phyloP scores from a whole-genome alignment of 2,888 invertebrate species.

The Spialia ferax region DNA sequence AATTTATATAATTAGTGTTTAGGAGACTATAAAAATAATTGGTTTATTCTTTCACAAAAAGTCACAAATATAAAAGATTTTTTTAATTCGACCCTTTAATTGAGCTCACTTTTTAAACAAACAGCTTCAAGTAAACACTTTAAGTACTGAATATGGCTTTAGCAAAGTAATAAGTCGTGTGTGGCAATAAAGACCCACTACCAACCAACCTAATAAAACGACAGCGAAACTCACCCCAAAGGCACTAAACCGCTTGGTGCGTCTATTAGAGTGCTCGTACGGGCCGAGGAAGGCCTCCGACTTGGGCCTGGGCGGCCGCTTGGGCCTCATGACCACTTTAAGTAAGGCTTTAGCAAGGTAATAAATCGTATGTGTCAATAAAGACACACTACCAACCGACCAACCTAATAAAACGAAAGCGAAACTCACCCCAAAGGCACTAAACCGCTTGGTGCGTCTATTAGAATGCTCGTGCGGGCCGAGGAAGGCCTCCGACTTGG shows the following conservation, averaged over 20 bases:
- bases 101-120: no score
- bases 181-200: no score
- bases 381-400: not conserved
- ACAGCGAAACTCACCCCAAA: conserved; percentile 98
- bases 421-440: conserved; percentile 97
- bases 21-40: not conserved
- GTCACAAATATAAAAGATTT: not conserved
- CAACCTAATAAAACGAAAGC: not conserved
- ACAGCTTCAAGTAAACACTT: no score
- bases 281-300: conserved; percentile 97
- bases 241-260: conserved; percentile 97
- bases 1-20: not conserved
- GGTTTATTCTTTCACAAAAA: not conserved
- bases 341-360: no score
- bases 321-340: conserved; percentile 96
- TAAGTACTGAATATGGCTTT: no score
- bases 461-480: conserved; percentile 91
- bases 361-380: no score
- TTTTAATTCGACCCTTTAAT: not conserved
- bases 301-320: conserved; percentile 97
- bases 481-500: conserved; percentile 98
- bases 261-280: conserved; percentile 91
- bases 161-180: no score
- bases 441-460: conserved; percentile 96
- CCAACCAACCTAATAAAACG: no score